A percentile compares a stretch with the other conserved stretches of the same genome.
phyloP scores from a whole-genome alignment of 1,140 invertebrate genomes.

The Glossosoma conforme region DNA sequence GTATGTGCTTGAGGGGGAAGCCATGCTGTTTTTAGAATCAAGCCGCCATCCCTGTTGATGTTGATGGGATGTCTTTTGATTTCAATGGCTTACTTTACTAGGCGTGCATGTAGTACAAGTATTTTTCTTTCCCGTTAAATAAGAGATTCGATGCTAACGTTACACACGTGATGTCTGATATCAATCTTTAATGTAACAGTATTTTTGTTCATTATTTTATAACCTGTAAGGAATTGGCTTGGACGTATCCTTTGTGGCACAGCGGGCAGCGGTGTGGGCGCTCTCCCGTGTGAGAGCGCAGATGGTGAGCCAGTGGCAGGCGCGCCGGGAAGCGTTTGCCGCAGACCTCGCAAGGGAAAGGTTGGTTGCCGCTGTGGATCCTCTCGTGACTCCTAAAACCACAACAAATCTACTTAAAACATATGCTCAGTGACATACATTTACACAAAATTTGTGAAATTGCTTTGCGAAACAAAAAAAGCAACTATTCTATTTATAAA shows the following conservation, averaged over 20 bases:
- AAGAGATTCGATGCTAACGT: too few relatives aligned
- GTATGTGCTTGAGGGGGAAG: too few relatives aligned
- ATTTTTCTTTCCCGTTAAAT: too few relatives aligned
- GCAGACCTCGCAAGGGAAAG: conserved; percentile 13
- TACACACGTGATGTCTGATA: too few relatives aligned
- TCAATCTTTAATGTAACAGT: too few relatives aligned
- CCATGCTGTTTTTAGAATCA: too few relatives aligned
- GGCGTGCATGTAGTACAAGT: too few relatives aligned
- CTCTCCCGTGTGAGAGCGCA: conserved; percentile 50
- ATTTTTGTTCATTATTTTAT: too few relatives aligned
- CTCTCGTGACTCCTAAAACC: conserved; percentile 21
- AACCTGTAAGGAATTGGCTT: conserved; percentile 17
- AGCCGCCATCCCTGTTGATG: too few relatives aligned
- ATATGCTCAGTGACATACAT: background rate
- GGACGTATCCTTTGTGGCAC: conserved; percentile 34
- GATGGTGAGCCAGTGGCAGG: conserved; percentile 43
- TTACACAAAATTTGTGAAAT: background rate
- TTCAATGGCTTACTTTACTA: too few relatives aligned
- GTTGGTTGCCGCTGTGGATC: conserved; percentile 20
- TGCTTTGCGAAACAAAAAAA: background rate
- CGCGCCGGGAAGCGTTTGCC: conserved; percentile 16
- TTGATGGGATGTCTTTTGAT: too few relatives aligned
- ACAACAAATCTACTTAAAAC: conserved; percentile 6
- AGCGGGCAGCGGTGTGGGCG: conserved; percentile 41
- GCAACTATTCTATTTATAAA: too few relatives aligned